A percentile compares a stretch with the other conserved stretches of the same genome.
Conservation (phyloP, 2,113 vertebrate genomes). For the Corvus hawaiiensis region DNA sequence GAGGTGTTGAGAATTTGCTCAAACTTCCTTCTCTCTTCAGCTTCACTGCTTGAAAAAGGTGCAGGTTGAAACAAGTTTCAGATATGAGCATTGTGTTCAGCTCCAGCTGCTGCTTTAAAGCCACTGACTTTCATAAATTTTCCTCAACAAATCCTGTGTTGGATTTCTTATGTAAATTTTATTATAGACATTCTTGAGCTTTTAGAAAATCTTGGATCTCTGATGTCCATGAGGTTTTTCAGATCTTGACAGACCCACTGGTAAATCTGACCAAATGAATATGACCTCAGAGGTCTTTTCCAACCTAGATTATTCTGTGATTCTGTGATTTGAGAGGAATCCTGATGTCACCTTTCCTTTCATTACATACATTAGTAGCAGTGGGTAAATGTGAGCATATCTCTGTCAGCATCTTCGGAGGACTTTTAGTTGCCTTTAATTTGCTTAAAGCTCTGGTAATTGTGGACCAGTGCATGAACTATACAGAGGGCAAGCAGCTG, state of each 20-base stretch:
- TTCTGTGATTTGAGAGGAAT: background rate
- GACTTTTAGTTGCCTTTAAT: background rate
- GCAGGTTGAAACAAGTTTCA: background rate
- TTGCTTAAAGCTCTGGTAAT: background rate
- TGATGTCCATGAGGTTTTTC: background rate
- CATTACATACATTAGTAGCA: background rate
- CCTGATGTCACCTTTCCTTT: background rate
- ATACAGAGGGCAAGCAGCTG: background rate
- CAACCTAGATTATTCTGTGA: fast-evolving
- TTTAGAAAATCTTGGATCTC: background rate
- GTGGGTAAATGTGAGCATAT: background rate
- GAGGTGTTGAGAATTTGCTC: background rate
- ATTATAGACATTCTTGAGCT: background rate
- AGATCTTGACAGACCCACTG: background rate
- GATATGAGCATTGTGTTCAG: background rate
- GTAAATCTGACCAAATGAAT: background rate
- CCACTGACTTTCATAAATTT: background rate
- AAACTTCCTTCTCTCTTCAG: background rate
- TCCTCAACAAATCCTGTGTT: background rate
- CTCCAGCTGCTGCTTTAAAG: background rate
- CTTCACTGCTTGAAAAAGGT: background rate
- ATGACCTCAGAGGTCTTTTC: background rate
- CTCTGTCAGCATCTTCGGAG: background rate
- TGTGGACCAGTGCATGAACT: background rate
- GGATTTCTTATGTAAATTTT: background rate